Base-by-base conservation (phyloP, 2,113 vertebrate species). In the Isichthys henryi region DNA sequence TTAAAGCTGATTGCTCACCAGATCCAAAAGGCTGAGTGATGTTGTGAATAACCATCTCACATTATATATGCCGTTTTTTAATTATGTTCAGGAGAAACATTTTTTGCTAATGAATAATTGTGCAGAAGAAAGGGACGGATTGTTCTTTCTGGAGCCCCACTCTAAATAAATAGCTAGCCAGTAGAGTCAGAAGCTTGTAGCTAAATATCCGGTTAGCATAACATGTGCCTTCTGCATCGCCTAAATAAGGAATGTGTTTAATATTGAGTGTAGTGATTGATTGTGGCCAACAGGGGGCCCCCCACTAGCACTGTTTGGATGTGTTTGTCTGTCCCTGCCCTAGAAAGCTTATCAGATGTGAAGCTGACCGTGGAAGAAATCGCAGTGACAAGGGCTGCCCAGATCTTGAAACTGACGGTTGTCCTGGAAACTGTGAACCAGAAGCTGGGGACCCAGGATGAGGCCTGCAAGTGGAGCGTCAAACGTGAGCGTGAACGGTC, bases 321-420 rank as follows among this genome's bases (percentile, higher is more conserved):
- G 48, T 53, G 70, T 39, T 21, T 89, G 31, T 43, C 31, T 53
- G 46, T 82, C 27, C 52, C 31, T 82, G 27, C 35, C n/a, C 31
- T 90, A 99, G 98, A 95, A 92, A 96, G 88, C 50, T 92, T 99
- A 90, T 93, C 95, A 0, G 94, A 92, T 0, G 88, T 96, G 77
- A 91, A 92, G 19, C 88, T 99, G 93, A 90, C 95, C 0, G 96
- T 97, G 90, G 97, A 97, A 43, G 97, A 97, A 90, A 97, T 99
- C 0, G 96, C 96, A 0, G 8, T 99, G 91, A 97, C 95, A 0
- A 89, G 93, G 0, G 56, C 52, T 0, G 97, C 97, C 74, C 98
- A 99, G 95, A 93, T 92, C 19, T 96, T 77, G 87, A 99, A 99
- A 90, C 95, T 99, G 31, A 88, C 94, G 0, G 31, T 95, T 39